Evolutionary conservation across 1,140 invertebrate genomes (phyloP).

Genomic region (Hestina assimilis): DNA sequence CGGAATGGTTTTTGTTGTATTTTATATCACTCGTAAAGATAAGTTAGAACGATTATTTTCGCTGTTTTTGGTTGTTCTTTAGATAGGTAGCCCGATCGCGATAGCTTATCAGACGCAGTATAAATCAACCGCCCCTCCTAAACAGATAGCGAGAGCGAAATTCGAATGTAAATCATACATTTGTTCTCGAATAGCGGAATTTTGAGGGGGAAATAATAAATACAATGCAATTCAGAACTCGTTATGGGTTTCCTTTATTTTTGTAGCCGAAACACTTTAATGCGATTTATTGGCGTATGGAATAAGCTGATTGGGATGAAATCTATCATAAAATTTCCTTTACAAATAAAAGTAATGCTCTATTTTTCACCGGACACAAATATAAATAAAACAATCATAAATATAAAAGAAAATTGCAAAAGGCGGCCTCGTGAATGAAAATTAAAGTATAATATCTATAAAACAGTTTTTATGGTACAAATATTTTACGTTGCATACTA

Average conservation of each 20-base stretch:
- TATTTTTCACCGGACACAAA: too few relatives aligned
- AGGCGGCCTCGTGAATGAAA: too few relatives aligned
- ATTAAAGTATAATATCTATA: too few relatives aligned
- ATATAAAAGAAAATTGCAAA: too few relatives aligned
- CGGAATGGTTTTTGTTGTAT: constrained; percentile 25
- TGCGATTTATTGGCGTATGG: not conserved
- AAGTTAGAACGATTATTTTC: constrained; percentile 44
- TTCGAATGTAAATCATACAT: constrained; percentile 68
- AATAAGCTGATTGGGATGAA: constrained; percentile 1
- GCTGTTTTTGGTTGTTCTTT: constrained; percentile 32
- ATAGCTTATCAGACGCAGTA: constrained; percentile 49
- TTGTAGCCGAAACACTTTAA: not conserved
- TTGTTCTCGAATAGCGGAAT: constrained; percentile 57
- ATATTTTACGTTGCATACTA: too few relatives aligned
- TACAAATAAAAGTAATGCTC: too few relatives aligned
- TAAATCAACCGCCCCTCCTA: constrained; percentile 68
- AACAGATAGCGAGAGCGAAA: constrained; percentile 60
- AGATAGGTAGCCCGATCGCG: constrained; percentile 41
- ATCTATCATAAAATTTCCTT: not conserved
- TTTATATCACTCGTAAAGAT: constrained; percentile 47
- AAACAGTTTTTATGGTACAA: too few relatives aligned
- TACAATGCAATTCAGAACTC: constrained; percentile 14
- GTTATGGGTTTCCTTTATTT: constrained; percentile 12
- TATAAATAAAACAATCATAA: too few relatives aligned
- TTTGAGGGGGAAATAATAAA: constrained; percentile 37